These are phyloP conservation scores for Xiphorhynchus erythropygius DNA, from an alignment of 2,797 vertebrate genomes.

Conservation along the genomic window DNA sequence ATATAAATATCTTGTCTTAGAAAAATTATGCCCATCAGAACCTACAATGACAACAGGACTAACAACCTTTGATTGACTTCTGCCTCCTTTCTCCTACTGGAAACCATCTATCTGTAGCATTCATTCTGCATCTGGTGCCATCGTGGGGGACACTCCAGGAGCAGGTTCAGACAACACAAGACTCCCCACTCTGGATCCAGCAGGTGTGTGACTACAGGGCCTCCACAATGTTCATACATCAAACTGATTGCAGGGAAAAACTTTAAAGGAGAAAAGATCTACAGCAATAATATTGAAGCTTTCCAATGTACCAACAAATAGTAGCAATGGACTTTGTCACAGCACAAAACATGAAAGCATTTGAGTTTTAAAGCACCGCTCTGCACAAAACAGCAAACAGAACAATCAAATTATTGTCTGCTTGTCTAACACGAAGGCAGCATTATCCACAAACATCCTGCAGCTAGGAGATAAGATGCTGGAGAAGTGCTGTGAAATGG, in stretches of 20 bases:
- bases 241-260: background rate
- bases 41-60: background rate
- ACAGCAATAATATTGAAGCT: constrained; percentile 50
- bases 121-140: background rate
- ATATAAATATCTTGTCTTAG: background rate
- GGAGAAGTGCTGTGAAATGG: constrained; percentile 79
- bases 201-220: background rate
- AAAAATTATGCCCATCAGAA: background rate
- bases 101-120: background rate
- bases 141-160: background rate
- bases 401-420: constrained; percentile 77
- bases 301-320: constrained; percentile 59
- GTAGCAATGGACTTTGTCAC: constrained; percentile 69
- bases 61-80: background rate
- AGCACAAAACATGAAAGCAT: constrained; percentile 66
- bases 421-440: constrained; percentile 75
- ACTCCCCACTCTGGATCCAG: background rate
- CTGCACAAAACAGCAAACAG: constrained; percentile 65
- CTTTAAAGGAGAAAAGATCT: background rate
- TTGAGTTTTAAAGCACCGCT: constrained; percentile 70
- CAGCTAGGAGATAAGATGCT: constrained; percentile 83
- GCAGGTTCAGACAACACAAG: background rate
- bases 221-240: background rate
- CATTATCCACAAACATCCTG: constrained; percentile 83
- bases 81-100: background rate